Evolutionary conservation across 2,888 invertebrate species (phyloP).

Genomic region (Drymonia ruficornis): DNA sequence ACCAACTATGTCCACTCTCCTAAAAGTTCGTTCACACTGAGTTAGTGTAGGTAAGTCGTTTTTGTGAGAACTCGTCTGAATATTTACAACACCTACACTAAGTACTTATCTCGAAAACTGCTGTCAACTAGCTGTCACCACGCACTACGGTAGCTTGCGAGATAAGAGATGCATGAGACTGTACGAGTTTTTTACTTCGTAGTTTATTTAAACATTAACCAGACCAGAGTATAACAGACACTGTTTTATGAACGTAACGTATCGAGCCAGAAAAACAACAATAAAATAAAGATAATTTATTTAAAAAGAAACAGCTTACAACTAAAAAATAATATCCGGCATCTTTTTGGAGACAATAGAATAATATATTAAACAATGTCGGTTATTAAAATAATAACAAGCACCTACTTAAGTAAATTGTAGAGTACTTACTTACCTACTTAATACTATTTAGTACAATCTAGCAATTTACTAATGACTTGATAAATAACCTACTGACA

Average conservation of each 20-base stretch:
- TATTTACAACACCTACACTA: conserved; percentile 19
- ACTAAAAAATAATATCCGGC: conserved; percentile 30
- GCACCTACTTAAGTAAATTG: background rate
- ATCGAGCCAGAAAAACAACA: conserved; percentile 1
- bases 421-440: background rate
- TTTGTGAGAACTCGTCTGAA: background rate
- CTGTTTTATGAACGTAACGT: no score
- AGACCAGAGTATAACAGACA: background rate
- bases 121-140: conserved; percentile 38
- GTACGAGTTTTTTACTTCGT: background rate
- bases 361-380: conserved; percentile 22
- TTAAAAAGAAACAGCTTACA: conserved; percentile 54
- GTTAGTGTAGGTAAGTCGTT: background rate
- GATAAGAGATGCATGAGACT: conserved; percentile 28
- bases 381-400: conserved; percentile 23
- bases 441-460: conserved; percentile 25
- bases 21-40: no score
- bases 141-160: conserved; percentile 25
- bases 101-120: conserved; percentile 25
- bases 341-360: conserved; percentile 16
- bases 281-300: conserved; percentile 38
- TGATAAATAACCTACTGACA: conserved; percentile 8
- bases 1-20: no score
- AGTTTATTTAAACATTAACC: background rate
- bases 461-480: conserved; percentile 44